phyloP scores from a whole-genome alignment of 2,113 vertebrate genomes.

The Petaurus breviceps region DNA sequence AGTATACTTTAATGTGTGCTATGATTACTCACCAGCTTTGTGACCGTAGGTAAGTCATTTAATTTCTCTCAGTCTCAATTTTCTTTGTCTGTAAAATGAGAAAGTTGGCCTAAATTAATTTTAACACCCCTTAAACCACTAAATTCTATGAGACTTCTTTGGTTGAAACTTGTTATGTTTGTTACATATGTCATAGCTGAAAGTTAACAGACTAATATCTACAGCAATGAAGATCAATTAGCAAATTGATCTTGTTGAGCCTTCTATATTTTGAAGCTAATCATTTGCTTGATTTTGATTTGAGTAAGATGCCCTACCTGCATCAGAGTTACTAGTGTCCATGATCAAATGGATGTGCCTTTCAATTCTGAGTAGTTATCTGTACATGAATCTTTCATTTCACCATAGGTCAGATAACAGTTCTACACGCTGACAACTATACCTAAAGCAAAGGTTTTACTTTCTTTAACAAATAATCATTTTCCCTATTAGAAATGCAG shows the following conservation, averaged over 20 bases:
- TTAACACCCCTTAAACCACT: neutral
- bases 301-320: conserved; percentile 41
- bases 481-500: conserved; percentile 35
- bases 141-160: neutral
- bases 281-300: conserved; percentile 41
- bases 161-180: neutral
- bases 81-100: neutral
- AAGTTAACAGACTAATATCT: conserved; percentile 32
- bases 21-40: neutral
- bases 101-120: neutral
- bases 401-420: conserved; percentile 28
- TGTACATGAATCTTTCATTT: conserved; percentile 25
- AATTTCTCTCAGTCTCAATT: neutral
- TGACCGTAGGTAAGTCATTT: neutral
- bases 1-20: neutral
- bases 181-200: neutral
- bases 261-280: conserved; percentile 54
- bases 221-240: conserved; percentile 44
- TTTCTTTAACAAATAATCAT: conserved; percentile 55
- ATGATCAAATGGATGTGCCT: conserved; percentile 32
- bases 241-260: conserved; percentile 53
- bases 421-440: conserved; percentile 27
- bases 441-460: conserved; percentile 40
- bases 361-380: conserved; percentile 41
- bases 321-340: conserved; percentile 34